Percentiles rank a stretch among this genome's conserved stretches.
Evolutionary conservation across 2,888 invertebrate genomes (phyloP).

Genomic region (Boloria selene): DNA sequence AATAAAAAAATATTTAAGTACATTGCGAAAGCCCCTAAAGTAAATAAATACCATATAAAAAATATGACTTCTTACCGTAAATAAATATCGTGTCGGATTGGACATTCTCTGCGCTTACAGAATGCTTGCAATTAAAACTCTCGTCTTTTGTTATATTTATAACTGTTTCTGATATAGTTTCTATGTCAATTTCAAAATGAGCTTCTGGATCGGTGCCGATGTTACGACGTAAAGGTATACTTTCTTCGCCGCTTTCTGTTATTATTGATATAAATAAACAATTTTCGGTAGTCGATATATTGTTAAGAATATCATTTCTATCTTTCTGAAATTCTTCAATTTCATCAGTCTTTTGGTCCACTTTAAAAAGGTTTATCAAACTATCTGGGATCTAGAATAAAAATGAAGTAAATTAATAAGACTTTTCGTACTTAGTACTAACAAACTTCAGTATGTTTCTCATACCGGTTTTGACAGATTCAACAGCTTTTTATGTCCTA

Average conservation of each 20-base stretch:
- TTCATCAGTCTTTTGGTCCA: conserved; percentile 37
- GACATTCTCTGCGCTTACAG: conserved; percentile 50
- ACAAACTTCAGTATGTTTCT: background rate
- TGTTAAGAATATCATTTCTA: conserved; percentile 25
- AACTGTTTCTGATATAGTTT: conserved; percentile 48
- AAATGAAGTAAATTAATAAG: background rate
- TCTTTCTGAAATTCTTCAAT: conserved; percentile 33
- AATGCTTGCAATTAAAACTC: conserved; percentile 47
- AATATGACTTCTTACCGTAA: conserved; percentile 52
- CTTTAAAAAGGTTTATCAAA: conserved; percentile 56
- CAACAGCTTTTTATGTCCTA: conserved; percentile 41
- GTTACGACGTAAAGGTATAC: conserved; percentile 56
- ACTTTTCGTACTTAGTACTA: background rate
- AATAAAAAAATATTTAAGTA: too few relatives aligned
- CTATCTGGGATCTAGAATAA: conserved; percentile 62
- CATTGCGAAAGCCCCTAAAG: too few relatives aligned
- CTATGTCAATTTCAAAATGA: conserved; percentile 46
- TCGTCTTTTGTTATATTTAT: conserved; percentile 52
- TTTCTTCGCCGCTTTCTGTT: conserved; percentile 57
- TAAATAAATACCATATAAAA: too few relatives aligned
- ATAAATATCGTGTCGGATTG: conserved; percentile 64
- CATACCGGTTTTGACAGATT: conserved; percentile 56
- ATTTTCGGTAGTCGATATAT: conserved; percentile 54
- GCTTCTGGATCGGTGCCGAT: conserved; percentile 57
- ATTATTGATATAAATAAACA: conserved; percentile 60